phyloP scores from a whole-genome alignment of 2,888 invertebrate species.

The Eupithecia centaureata region DNA sequence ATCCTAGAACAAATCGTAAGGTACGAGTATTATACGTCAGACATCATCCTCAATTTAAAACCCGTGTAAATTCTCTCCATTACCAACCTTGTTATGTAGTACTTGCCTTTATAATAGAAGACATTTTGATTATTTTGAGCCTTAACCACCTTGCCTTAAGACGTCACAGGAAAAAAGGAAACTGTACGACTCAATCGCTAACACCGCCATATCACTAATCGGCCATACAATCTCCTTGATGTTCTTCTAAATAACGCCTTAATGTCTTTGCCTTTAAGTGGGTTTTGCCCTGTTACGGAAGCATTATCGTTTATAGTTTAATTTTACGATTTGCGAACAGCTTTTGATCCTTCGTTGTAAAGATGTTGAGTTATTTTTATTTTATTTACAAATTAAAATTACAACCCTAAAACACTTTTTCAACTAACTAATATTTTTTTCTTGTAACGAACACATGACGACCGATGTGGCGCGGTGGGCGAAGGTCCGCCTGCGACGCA shows the following conservation, averaged over 20 bases:
- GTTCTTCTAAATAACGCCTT: slow-evolving; percentile 31
- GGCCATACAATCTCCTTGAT: slow-evolving; percentile 37
- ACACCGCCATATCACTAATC: slow-evolving; percentile 38
- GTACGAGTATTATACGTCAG: neutral
- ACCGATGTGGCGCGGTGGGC: too few species aligned
- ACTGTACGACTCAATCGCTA: slow-evolving; percentile 33
- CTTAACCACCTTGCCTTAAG: slow-evolving; percentile 14
- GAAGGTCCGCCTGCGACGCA: too few species aligned
- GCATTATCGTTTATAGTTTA: slow-evolving; percentile 41
- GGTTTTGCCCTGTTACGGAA: slow-evolving; percentile 21
- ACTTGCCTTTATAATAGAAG: neutral
- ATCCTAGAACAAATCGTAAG: neutral
- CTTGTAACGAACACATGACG: too few species aligned
- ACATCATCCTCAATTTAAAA: neutral
- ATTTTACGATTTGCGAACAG: slow-evolving; percentile 36
- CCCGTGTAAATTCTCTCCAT: neutral
- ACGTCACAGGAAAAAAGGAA: slow-evolving; percentile 14
- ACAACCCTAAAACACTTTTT: too few species aligned
- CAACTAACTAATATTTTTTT: too few species aligned
- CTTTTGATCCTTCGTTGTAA: slow-evolving; percentile 24
- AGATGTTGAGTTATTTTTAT: too few species aligned
- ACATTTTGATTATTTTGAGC: neutral
- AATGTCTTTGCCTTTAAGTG: slow-evolving; percentile 31
- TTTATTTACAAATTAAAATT: too few species aligned
- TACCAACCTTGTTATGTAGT: neutral